phyloP scores from a whole-genome alignment of 2,888 invertebrate genomes.

The Hypomecis punctinalis region DNA sequence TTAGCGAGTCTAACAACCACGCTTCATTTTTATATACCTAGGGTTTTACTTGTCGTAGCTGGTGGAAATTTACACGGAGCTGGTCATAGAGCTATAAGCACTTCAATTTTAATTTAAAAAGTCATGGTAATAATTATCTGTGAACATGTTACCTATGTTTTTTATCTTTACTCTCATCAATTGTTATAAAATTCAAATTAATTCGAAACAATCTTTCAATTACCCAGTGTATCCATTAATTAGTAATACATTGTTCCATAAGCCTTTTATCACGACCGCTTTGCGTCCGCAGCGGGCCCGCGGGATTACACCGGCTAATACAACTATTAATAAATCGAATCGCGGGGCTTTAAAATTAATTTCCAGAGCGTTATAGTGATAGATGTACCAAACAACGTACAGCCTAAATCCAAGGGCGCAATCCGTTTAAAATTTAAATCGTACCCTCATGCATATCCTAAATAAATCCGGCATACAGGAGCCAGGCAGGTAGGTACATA shows the following conservation, averaged over 20 bases:
- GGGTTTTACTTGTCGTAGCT: too few species aligned
- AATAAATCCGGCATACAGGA: constrained; percentile 82
- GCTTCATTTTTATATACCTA: too few species aligned
- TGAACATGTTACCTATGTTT: too few species aligned
- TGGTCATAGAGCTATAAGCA: too few species aligned
- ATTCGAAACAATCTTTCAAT: constrained; percentile 35
- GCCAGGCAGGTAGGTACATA: constrained; percentile 81
- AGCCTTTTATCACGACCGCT: constrained; percentile 65
- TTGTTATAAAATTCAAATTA: neutral
- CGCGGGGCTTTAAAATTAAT: constrained; percentile 69
- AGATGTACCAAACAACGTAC: constrained; percentile 79
- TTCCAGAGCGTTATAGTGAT: constrained; percentile 68
- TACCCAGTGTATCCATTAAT: constrained; percentile 54
- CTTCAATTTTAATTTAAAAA: too few species aligned
- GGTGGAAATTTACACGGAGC: too few species aligned
- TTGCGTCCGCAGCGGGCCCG: constrained; percentile 54
- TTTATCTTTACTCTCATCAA: too few species aligned
- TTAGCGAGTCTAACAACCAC: too few species aligned
- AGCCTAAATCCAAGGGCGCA: constrained; percentile 81
- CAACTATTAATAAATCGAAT: constrained; percentile 74
- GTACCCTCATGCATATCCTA: constrained; percentile 85
- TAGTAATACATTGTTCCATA: constrained; percentile 60
- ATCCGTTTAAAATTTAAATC: constrained; percentile 85
- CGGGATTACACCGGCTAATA: constrained; percentile 66
- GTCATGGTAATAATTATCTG: too few species aligned